These are phyloP conservation scores for Archips crataeganus DNA, from an alignment of 2,888 invertebrate genomes.

Conservation along the genomic window DNA sequence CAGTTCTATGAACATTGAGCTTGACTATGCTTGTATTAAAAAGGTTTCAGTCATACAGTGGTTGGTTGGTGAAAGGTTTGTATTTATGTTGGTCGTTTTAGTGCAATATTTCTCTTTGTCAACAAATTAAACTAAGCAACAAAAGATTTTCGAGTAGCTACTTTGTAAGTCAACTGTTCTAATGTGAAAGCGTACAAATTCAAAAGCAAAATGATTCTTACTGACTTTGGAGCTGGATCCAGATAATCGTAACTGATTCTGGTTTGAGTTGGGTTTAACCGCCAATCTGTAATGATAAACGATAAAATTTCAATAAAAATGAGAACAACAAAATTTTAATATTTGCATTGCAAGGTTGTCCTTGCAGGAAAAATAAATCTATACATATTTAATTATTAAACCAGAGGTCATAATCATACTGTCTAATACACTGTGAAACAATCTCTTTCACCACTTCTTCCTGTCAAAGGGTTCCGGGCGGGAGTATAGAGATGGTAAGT, in stretches of 20 bases:
- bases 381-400: too few relatives aligned
- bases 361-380: too few relatives aligned
- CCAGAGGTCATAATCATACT: too few relatives aligned
- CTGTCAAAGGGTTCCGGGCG: too few relatives aligned
- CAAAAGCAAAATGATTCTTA: constrained; percentile 93
- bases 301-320: background rate
- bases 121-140: constrained; percentile 35
- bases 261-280: constrained; percentile 80
- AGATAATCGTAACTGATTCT: constrained; percentile 85
- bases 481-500: too few relatives aligned
- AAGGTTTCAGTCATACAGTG: constrained; percentile 23
- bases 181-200: constrained; percentile 76
- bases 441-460: too few relatives aligned
- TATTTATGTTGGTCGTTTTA: background rate
- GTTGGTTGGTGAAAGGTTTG: constrained; percentile 3
- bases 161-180: constrained; percentile 58
- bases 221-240: constrained; percentile 98
- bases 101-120: constrained; percentile 2
- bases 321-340: background rate
- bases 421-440: too few relatives aligned
- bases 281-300: constrained; percentile 79
- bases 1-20: background rate
- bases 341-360: too few relatives aligned
- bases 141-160: constrained; percentile 43
- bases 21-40: constrained; percentile 20